Evolutionary conservation across 2,113 vertebrate genomes (phyloP).

Genomic region (Scolopax mira): DNA sequence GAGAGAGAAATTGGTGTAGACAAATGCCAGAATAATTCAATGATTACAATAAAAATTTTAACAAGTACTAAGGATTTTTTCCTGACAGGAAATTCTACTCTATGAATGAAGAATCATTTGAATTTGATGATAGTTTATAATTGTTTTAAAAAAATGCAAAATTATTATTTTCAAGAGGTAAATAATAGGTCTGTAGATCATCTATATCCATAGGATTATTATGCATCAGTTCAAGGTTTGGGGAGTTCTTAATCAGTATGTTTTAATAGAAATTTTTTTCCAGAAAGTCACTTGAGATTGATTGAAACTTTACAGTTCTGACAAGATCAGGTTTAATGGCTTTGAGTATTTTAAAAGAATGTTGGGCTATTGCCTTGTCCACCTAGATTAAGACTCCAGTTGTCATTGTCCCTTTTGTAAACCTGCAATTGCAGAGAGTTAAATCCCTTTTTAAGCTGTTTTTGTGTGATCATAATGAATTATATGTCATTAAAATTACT

Average conservation of each 20-base stretch:
- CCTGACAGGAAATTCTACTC: background rate
- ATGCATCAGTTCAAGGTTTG: background rate
- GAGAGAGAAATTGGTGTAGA: background rate
- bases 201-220: background rate
- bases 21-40: background rate
- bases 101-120: background rate
- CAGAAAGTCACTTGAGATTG: background rate
- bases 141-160: background rate
- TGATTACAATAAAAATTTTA: background rate
- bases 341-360: background rate
- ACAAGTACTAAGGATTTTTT: background rate
- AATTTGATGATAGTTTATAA: background rate
- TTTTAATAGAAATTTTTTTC: background rate
- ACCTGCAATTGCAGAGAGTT: accelerated
- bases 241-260: background rate
- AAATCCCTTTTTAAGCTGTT: background rate
- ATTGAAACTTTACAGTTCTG: background rate
- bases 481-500: background rate
- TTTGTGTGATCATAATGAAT: background rate
- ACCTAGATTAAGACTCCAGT: background rate
- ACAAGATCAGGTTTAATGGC: background rate
- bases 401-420: background rate
- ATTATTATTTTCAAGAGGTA: background rate
- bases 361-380: background rate
- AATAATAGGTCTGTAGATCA: background rate